Base-by-base conservation (phyloP, 2,888 invertebrate genomes). In the Chrysodeixis includens region DNA sequence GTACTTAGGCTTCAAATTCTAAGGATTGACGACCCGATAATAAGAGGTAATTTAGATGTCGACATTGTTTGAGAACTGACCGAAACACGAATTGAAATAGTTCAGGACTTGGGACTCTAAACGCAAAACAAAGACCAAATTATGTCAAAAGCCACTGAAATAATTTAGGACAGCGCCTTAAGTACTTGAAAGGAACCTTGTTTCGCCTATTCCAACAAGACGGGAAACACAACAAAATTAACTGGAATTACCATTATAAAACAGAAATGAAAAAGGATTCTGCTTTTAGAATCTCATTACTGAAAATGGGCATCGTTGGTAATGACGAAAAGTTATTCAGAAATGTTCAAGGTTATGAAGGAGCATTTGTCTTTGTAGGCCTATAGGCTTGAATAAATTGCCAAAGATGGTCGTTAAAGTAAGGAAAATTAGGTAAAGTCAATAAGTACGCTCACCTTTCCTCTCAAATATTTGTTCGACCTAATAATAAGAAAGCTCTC, bases 141-240 rank as follows among this genome's bases (percentile, higher is more conserved):
- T 81, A 60, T 75, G 62, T 62, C 56, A 49, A 54, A 64, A 67
- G 52, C 69, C 66, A 40, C 60, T 49, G 35, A 81, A 74, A 69
- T 71, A 56, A 71, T 74, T 71, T 62, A 62, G 55, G 55, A 55
- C 62, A 35, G 49, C 12, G 44, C 44, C 56, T 49, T 72, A 62
- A 62, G 62, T 67, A 52, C 58, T 69, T 71, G 49, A 67, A 78
- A 69, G 54, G 67, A 54, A 61, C 56, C 53, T 56, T 56, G 56
- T 54, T 56, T 53, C 56, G 44, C 62, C 59, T 46, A 30, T 59
- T 69, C 62, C 40, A 55, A 67, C 55, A 73, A 66, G 77, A 72
- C 62, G 65, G 56, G 61, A 69, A 66, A 69, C 66, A 78, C 64
- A 62, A 66, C 57, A 40, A 81, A 75, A 78, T 78, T 71, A 67